These are phyloP conservation scores for Datnioides undecimradiatus DNA, from an alignment of 2,113 vertebrate genomes.

Conservation along the genomic window DNA sequence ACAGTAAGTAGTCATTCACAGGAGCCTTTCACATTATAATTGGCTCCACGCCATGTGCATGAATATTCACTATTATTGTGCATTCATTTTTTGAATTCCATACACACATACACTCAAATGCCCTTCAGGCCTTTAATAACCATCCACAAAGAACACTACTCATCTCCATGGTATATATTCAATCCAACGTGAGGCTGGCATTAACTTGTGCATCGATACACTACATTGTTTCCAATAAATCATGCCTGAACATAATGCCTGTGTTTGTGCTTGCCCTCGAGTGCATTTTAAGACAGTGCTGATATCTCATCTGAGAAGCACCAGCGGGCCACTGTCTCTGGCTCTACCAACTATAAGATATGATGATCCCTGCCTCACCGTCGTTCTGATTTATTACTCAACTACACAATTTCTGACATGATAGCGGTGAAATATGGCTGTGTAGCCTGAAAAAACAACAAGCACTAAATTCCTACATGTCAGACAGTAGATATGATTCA, in stretches of 20 bases:
- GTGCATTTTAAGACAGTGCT: slow-evolving; percentile 44
- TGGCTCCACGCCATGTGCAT: slow-evolving; percentile 38
- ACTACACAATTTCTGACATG: slow-evolving; percentile 43
- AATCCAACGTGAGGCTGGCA: slow-evolving; percentile 35
- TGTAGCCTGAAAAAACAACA: slow-evolving; percentile 41
- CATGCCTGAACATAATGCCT: slow-evolving; percentile 34
- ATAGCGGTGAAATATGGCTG: slow-evolving; percentile 59
- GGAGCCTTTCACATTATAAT: slow-evolving; percentile 50
- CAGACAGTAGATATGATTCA: slow-evolving; percentile 28
- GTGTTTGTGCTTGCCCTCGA: slow-evolving; percentile 33
- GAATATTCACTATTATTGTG: slow-evolving; percentile 49
- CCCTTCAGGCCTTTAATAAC: slow-evolving; percentile 4
- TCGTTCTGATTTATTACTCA: slow-evolving; percentile 68
- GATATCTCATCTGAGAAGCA: slow-evolving; percentile 60
- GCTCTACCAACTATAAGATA: slow-evolving; percentile 58
- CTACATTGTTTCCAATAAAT: slow-evolving; percentile 63
- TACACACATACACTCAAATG: slow-evolving; percentile 9
- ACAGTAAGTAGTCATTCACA: slow-evolving; percentile 60
- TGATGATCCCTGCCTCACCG: slow-evolving; percentile 25
- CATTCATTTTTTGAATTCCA: slow-evolving; percentile 35
- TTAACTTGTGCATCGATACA: slow-evolving; percentile 46
- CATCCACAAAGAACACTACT: slow-evolving; percentile 13
- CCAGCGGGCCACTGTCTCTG: slow-evolving; percentile 24
- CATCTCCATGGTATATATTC: slow-evolving; percentile 27
- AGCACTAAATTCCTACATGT: slow-evolving; percentile 14